phyloP scores from a whole-genome alignment of 2,888 invertebrate species.

The Morinoia aosen region DNA sequence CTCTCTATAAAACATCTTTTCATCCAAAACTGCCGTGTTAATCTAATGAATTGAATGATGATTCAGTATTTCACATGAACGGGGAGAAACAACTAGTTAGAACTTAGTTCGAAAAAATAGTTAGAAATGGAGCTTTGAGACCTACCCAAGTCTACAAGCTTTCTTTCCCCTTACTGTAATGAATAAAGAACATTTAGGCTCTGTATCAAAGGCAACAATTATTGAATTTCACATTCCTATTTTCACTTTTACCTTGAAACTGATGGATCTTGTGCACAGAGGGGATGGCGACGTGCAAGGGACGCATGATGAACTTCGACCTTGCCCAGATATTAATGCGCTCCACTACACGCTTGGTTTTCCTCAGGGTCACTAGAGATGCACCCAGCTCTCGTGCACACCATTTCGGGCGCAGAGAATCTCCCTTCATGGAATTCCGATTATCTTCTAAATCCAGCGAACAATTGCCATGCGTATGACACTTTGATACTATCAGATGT shows the following conservation, averaged over 20 bases:
- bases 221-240: no score
- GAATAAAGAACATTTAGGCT: no score
- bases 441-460: neutral
- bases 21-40: no score
- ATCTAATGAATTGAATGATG: no score
- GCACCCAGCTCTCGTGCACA: neutral
- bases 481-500: neutral
- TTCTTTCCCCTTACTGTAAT: no score
- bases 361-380: neutral
- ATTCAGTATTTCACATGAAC: no score
- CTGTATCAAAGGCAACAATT: no score
- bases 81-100: no score
- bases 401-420: neutral
- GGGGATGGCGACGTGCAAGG: neutral
- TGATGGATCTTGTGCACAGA: neutral
- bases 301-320: neutral
- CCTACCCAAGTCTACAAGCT: no score
- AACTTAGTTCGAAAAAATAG: no score
- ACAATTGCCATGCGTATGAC: neutral
- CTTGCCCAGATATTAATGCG: neutral
- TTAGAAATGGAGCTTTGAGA: no score
- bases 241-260: neutral
- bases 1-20: no score
- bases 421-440: neutral
- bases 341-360: neutral